Percentiles rank a stretch among this genome's conserved stretches.
phyloP scores from a whole-genome alignment of 2,888 invertebrate species.

The Megalurothrips usitatus region DNA sequence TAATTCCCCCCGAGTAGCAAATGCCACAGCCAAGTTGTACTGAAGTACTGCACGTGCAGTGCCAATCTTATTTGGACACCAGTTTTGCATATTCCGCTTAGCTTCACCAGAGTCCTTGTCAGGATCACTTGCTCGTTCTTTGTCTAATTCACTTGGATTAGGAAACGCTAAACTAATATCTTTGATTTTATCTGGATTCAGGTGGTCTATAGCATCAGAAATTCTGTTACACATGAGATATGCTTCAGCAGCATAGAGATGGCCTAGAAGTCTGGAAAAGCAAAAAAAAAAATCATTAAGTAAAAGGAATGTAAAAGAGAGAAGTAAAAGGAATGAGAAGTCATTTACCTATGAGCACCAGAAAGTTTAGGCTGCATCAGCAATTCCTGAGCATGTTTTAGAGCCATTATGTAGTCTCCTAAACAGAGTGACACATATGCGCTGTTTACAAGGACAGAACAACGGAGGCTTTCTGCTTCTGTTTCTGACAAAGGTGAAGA shows the following conservation, averaged over 20 bases:
- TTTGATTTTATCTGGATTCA: conserved; percentile 69
- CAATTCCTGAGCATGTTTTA: conserved; percentile 71
- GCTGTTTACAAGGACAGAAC: conserved; percentile 67
- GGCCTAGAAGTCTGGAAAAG: conserved; percentile 66
- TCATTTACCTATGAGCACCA: conserved; percentile 60
- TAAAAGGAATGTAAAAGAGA: conserved; percentile 6
- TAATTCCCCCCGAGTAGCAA: conserved; percentile 68
- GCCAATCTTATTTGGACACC: conserved; percentile 60
- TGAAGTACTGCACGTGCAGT: conserved; percentile 67
- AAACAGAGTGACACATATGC: conserved; percentile 81
- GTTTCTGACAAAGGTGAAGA: conserved; percentile 29
- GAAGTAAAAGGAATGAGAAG: background rate
- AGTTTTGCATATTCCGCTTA: conserved; percentile 45
- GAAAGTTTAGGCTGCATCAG: conserved; percentile 67
- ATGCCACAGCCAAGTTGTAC: conserved; percentile 73
- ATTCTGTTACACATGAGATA: conserved; percentile 75
- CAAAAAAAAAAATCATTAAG: background rate
- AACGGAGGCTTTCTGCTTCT: conserved; percentile 44
- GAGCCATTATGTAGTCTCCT: conserved; percentile 74
- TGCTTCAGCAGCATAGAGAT: conserved; percentile 86
- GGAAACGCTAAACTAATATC: conserved; percentile 50
- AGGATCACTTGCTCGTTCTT: conserved; percentile 34
- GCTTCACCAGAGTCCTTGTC: conserved; percentile 32
- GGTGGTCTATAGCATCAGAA: conserved; percentile 74
- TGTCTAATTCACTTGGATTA: conserved; percentile 33